Evolutionary conservation across 1,140 invertebrate species (phyloP), one percentile per base, ranked within the genome.

Genomic region (Sogatella furcifera): DNA sequence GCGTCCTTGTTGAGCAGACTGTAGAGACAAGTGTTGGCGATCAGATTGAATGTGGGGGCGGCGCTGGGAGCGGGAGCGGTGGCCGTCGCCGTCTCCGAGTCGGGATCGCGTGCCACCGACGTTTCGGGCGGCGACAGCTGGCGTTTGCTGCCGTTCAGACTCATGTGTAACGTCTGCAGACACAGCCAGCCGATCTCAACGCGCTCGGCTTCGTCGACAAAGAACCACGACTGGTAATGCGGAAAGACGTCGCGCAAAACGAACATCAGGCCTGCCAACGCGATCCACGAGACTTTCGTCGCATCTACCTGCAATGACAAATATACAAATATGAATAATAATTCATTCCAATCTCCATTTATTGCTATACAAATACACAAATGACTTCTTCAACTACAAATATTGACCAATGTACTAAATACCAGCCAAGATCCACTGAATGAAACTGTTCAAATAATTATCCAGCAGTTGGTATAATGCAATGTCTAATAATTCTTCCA

Each of bases 1-100:
- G 57, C 43, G 9, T 59, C 57, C 44, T 49, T 52, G 24, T 59
- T 59, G 11, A 59, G 57, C 44, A 59, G 44, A 15, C 49, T 44
- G 28, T 59, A 34, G n/a, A 59, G 44, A n/a, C 22, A 22, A 5
- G 57, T 49, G 44, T 59, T 59, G 44, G 57, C 57, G n/a, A 59
- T 52, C 8, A 59, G 44, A 15, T 59, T 59, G 28, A 52, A 52
- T 24, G 44, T 52, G 19, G 57, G 57, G 2, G 22, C 19, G 24
- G 49, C 9, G 17, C 44, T 28, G 21, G 19, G 24, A 0, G 34
- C 28, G 21, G 44, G 57, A n/a, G 21, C 22, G n/a, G 38, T 38
- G 13, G 34, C 31, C 24, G 24, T 28, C 6, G 24, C 24, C 24
- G 24, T 6, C 24, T 28, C 15, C 19, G 21, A 9, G 8, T 24